phyloP scores from a whole-genome alignment of 2,797 vertebrate species.

The Cirrhinus molitorella region DNA sequence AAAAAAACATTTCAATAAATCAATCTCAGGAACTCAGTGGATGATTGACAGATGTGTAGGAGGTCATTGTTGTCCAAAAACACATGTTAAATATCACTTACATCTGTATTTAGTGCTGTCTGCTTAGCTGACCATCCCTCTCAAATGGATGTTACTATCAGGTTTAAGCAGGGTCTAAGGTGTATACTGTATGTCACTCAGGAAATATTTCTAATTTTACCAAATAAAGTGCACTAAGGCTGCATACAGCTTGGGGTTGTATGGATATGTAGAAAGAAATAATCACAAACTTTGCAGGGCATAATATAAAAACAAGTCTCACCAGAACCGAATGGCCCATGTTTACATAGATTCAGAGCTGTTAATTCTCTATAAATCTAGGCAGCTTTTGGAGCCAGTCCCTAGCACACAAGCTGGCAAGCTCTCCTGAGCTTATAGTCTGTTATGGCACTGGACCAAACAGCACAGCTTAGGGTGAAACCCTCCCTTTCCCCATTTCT shows the following conservation, averaged over 20 bases:
- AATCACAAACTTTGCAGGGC: constrained; percentile 21
- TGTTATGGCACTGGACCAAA: constrained; percentile 60
- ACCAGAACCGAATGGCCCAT: constrained; percentile 49
- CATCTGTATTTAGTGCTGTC: background rate
- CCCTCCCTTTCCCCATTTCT: constrained; percentile 25
- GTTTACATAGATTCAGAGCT: constrained; percentile 60
- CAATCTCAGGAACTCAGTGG: background rate
- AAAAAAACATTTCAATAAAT: background rate
- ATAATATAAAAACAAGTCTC: constrained; percentile 37
- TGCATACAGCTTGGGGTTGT: constrained; percentile 19
- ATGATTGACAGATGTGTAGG: background rate
- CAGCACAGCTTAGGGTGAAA: constrained; percentile 59
- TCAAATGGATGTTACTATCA: background rate
- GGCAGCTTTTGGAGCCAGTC: constrained; percentile 48
- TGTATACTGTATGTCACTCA: background rate
- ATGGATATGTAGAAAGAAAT: constrained; percentile 25
- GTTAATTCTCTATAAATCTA: constrained; percentile 61
- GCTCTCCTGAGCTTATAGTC: constrained; percentile 62
- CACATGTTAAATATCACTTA: background rate
- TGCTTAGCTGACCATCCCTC: background rate
- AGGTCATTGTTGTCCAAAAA: background rate
- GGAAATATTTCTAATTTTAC: background rate
- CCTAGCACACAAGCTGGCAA: constrained; percentile 55
- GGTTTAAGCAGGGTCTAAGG: background rate
- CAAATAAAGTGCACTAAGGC: too few species aligned